phyloP scores from a whole-genome alignment of 2,113 vertebrate genomes.

The Tympanuchus pallidicinctus region DNA sequence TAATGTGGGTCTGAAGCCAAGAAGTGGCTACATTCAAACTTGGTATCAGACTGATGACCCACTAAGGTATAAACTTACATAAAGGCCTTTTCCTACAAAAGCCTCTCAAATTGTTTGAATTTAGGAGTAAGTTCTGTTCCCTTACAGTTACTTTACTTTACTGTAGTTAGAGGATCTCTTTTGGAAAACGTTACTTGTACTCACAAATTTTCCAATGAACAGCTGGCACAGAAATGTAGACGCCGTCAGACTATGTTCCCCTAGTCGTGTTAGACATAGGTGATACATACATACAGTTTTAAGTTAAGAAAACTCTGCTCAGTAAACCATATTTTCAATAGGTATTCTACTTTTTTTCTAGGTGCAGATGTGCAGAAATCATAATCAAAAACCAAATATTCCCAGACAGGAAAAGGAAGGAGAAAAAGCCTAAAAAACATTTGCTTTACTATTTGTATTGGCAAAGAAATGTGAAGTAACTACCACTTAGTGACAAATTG shows the following conservation, averaged over 20 bases:
- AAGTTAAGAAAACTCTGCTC: not conserved
- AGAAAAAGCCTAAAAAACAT: not conserved
- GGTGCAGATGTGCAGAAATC: not conserved
- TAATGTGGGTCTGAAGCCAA: not conserved
- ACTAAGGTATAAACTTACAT: not conserved
- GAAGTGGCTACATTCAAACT: not conserved
- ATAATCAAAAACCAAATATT: not conserved
- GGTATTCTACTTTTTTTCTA: not conserved
- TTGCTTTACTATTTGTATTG: not conserved
- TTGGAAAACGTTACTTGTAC: fast-evolving
- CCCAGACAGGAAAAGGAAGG: not conserved
- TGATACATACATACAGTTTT: not conserved
- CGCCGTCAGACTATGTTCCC: not conserved
- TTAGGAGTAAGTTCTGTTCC: not conserved
- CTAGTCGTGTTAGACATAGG: fast-evolving
- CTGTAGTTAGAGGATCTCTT: not conserved
- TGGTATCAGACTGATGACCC: not conserved
- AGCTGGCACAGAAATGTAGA: not conserved
- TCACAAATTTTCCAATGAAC: not conserved
- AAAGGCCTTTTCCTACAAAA: not conserved
- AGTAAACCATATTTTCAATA: not conserved
- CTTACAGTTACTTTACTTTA: not conserved
- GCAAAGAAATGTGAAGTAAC: not conserved
- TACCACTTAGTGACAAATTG: not conserved
- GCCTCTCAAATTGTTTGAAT: not conserved